A percentile compares a stretch with the other conserved stretches of the same genome.
These are phyloP conservation scores for Helicoverpa armigera DNA, from an alignment of 1,140 invertebrate genomes.

Conservation along the genomic window DNA sequence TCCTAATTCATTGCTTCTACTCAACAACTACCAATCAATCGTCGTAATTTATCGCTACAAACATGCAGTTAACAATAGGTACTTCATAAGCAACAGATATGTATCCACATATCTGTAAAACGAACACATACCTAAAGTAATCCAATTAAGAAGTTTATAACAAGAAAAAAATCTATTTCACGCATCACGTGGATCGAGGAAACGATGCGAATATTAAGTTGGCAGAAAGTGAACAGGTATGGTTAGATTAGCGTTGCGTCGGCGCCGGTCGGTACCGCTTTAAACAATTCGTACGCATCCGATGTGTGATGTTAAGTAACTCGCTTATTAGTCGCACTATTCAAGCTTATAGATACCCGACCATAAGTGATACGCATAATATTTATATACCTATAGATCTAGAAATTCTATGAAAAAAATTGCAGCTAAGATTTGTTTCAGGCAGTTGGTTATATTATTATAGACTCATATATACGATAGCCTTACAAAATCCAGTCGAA, in stretches of 20 bases:
- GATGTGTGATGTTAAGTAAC: conserved; percentile 62
- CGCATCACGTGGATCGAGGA: conserved; percentile 28
- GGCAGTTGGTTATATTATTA: no score
- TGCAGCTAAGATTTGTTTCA: no score
- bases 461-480: no score
- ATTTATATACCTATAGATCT: no score
- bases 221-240: conserved; percentile 48
- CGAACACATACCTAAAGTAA: neutral
- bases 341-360: conserved; percentile 38
- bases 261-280: conserved; percentile 8
- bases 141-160: conserved; percentile 5
- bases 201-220: conserved; percentile 43
- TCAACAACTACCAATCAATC: no score
- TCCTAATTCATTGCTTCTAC: no score
- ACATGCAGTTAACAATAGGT: no score
- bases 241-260: conserved; percentile 44
- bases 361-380: neutral
- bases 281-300: conserved; percentile 53
- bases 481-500: no score
- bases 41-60: no score
- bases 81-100: no score
- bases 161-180: conserved; percentile 41
- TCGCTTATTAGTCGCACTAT: conserved; percentile 57
- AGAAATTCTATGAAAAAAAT: no score
- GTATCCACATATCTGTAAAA: neutral